A percentile compares a stretch with the other conserved stretches of the same genome.
Conservation (phyloP, 2,797 vertebrate species). For the Anabas testudineus region DNA sequence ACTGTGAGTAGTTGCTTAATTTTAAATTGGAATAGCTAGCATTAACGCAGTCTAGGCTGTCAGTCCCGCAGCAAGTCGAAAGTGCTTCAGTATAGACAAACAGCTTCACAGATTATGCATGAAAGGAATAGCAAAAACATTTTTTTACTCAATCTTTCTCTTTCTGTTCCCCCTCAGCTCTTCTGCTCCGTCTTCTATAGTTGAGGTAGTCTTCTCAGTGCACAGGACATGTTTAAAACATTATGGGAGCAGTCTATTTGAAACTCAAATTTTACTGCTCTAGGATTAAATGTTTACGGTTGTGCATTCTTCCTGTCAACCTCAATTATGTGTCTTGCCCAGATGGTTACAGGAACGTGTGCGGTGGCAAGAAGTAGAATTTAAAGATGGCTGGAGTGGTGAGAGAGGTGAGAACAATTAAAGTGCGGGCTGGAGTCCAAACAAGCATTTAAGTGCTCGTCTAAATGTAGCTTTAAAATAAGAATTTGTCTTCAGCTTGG, state of each 20-base stretch:
- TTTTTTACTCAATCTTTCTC: constrained; percentile 15
- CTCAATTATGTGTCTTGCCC: constrained; percentile 10
- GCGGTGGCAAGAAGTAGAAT: not conserved
- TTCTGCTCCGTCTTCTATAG: not conserved
- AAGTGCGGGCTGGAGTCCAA: not conserved
- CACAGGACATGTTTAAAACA: constrained; percentile 47
- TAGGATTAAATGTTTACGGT: constrained; percentile 35
- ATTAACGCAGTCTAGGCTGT: constrained; percentile 14
- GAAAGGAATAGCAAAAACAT: constrained; percentile 36
- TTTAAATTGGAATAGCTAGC: constrained; percentile 35
- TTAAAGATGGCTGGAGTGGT: not conserved
- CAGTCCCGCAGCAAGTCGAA: constrained; percentile 19
- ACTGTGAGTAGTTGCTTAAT: constrained; percentile 18
- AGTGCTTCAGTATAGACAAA: constrained; percentile 39
- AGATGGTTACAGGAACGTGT: constrained; percentile 10
- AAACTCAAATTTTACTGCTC: constrained; percentile 18
- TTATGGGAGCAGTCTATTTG: constrained; percentile 17
- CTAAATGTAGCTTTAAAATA: not conserved
- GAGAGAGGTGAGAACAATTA: constrained; percentile 1
- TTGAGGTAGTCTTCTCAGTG: constrained; percentile 11
- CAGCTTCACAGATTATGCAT: constrained; percentile 37
- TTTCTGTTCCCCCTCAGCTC: constrained; percentile 5
- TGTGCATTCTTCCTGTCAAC: constrained; percentile 27
- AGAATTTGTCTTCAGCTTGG: not conserved
- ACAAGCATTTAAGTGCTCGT: not conserved